phyloP scores from a whole-genome alignment of 1,140 invertebrate species.

The Drosophila aff. region DNA sequence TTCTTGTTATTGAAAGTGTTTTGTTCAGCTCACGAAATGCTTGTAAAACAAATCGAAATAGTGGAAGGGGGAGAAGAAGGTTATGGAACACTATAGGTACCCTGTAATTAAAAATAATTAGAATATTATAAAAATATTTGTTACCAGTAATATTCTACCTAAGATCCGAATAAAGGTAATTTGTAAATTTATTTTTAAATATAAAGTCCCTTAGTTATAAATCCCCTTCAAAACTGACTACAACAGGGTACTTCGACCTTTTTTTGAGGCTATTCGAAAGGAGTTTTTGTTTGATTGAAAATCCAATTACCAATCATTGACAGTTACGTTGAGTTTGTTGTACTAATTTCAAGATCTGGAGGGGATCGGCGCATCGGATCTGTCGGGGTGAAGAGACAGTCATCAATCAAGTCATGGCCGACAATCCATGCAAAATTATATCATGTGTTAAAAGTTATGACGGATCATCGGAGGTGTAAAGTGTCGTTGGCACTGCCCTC shows the following conservation, averaged over 20 bases:
- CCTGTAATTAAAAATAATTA: not conserved
- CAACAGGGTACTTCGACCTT: slow-evolving; percentile 25
- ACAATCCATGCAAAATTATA: slow-evolving; percentile 81
- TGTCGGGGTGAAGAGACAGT: slow-evolving; percentile 27
- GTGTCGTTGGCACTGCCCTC: slow-evolving; percentile 65
- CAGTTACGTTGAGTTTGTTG: slow-evolving; percentile 71
- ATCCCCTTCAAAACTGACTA: not conserved
- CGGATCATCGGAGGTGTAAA: slow-evolving; percentile 82
- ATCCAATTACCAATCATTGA: slow-evolving; percentile 77
- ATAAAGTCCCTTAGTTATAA: not conserved
- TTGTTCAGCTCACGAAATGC: slow-evolving; percentile 47
- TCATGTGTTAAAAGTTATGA: slow-evolving; percentile 84
- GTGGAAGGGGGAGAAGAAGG: slow-evolving; percentile 7
- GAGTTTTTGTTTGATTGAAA: slow-evolving; percentile 72
- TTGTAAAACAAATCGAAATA: slow-evolving; percentile 53
- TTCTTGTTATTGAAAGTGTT: slow-evolving; percentile 68
- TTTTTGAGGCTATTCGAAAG: slow-evolving; percentile 31
- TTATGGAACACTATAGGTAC: not conserved
- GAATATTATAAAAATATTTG: not conserved
- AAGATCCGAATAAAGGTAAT: not conserved
- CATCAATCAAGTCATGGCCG: slow-evolving; percentile 74
- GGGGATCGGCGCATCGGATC: slow-evolving; percentile 13
- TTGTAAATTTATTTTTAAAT: not conserved
- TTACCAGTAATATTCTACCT: not conserved
- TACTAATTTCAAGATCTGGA: slow-evolving; percentile 64